Percentiles rank a stretch among this genome's conserved stretches.
phyloP scores from a whole-genome alignment of 2,113 vertebrate species.

The Potamarius usumacintae region DNA sequence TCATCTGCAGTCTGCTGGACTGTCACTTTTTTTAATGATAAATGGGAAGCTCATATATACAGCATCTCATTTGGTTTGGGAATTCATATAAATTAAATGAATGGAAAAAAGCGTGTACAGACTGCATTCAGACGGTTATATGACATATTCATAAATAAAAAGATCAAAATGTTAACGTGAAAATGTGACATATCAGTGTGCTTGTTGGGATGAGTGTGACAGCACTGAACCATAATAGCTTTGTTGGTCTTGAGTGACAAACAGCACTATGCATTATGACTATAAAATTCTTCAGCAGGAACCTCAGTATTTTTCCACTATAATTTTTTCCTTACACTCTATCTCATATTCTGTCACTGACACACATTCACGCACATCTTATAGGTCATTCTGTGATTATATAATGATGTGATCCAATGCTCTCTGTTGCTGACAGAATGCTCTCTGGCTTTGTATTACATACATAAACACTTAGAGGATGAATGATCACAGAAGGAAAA shows the following conservation, averaged over 20 bases:
- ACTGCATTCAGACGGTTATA: neutral
- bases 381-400: conserved; percentile 9
- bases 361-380: conserved; percentile 17
- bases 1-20: conserved; percentile 14
- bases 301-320: conserved; percentile 7
- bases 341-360: neutral
- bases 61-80: conserved; percentile 18
- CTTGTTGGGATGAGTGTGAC: neutral
- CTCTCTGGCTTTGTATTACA: conserved; percentile 22
- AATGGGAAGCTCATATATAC: conserved; percentile 28
- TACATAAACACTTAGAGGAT: neutral
- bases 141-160: neutral
- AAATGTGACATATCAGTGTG: neutral
- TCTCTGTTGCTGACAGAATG: neutral
- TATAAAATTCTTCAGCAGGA: conserved; percentile 6
- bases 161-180: neutral
- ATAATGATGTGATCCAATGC: conserved; percentile 8
- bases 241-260: conserved; percentile 21
- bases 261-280: conserved; percentile 3
- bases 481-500: neutral
- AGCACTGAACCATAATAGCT: conserved; percentile 5
- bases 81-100: conserved; percentile 24
- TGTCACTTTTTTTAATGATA: conserved; percentile 30
- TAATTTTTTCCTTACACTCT: neutral
- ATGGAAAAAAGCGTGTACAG: neutral